Conservation (phyloP, 2,797 vertebrate genomes). For the Aeoliscus strigatus region DNA sequence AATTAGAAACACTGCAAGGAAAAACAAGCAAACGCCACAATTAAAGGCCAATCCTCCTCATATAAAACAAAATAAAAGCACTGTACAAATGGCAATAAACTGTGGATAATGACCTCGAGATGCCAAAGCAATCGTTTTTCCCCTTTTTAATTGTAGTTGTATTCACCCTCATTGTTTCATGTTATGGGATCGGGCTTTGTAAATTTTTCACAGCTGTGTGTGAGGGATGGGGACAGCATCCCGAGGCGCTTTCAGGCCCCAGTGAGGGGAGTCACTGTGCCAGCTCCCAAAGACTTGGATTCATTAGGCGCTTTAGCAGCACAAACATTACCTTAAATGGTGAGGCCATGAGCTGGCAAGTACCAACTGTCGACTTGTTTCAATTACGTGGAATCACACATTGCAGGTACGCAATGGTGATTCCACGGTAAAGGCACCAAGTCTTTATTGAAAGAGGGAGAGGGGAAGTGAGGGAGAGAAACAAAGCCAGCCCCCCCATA, state of each 20-base stretch:
- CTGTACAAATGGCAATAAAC: constrained; percentile 76
- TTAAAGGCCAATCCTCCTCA: constrained; percentile 71
- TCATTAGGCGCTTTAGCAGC: constrained; percentile 75
- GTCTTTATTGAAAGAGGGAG: constrained; percentile 65
- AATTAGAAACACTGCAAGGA: constrained; percentile 65
- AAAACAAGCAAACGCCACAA: constrained; percentile 71
- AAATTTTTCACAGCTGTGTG: constrained; percentile 76
- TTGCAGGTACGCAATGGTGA: constrained; percentile 74
- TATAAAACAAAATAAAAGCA: constrained; percentile 78
- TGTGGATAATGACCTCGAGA: constrained; percentile 76
- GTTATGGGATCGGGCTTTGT: constrained; percentile 70
- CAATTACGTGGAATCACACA: constrained; percentile 77
- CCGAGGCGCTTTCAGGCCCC: constrained; percentile 66
- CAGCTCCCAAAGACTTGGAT: constrained; percentile 75
- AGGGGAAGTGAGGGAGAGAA: constrained; percentile 46
- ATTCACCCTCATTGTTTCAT: constrained; percentile 73
- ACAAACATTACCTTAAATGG: constrained; percentile 81
- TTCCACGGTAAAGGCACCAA: no score
- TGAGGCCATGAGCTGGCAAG: constrained; percentile 72
- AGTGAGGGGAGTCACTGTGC: constrained; percentile 65
- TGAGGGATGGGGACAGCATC: constrained; percentile 73
- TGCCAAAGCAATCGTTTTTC: constrained; percentile 75
- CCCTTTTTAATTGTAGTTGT: constrained; percentile 72
- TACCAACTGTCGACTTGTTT: constrained; percentile 71
- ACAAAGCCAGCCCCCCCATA: constrained; percentile 47